Percentiles rank a stretch among this genome's conserved stretches.
Conservation (phyloP, 2,888 invertebrate species). For the Ariolimax columbianus region DNA sequence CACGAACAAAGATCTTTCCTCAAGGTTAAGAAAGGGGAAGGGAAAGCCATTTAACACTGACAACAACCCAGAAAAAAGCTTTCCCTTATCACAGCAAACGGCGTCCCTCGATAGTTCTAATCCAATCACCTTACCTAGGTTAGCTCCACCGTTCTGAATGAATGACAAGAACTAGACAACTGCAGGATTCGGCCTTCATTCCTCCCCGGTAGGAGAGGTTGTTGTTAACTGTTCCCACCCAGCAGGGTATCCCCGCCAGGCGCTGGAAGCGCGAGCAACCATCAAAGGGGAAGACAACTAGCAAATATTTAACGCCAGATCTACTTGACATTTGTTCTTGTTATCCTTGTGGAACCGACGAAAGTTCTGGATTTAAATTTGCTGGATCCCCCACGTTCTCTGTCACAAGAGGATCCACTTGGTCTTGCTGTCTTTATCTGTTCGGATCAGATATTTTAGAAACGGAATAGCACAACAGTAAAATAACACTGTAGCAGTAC, state of each 20-base stretch:
- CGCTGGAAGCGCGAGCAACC: not conserved
- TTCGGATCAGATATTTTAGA: not conserved
- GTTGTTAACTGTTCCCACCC: not conserved
- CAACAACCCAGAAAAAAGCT: not conserved
- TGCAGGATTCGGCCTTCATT: not conserved
- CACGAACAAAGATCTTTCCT: not conserved
- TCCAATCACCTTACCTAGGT: not conserved
- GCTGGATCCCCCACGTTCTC: not conserved
- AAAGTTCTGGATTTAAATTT: not conserved
- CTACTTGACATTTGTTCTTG: constrained; percentile 16
- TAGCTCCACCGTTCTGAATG: not conserved
- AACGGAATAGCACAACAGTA: not conserved
- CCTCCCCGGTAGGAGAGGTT: not conserved
- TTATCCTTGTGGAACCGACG: constrained; percentile 16
- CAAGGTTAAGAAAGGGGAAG: not conserved
- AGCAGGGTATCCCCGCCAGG: not conserved
- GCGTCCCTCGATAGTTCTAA: not conserved
- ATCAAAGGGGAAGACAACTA: not conserved
- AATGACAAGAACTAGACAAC: not conserved
- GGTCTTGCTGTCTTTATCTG: not conserved
- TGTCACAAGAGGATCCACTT: not conserved
- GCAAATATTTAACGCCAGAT: constrained; percentile 1
- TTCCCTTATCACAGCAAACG: not conserved
- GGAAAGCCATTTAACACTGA: not conserved
- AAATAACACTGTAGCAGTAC: not conserved